These are phyloP conservation scores for Punctoribates punctum DNA, from an alignment of 2,888 invertebrate genomes.

Conservation along the genomic window DNA sequence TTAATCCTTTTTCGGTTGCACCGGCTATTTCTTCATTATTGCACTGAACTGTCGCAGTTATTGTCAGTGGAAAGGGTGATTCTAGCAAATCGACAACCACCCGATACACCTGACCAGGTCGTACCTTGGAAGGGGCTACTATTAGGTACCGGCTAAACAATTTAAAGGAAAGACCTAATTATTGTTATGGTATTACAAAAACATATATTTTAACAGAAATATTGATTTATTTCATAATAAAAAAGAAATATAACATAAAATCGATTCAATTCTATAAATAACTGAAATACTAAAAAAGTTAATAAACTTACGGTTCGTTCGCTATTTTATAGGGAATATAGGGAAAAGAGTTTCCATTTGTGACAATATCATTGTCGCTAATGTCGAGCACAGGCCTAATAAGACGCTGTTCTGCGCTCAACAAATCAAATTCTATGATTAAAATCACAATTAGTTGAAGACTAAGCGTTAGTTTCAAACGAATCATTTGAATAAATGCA, in stretches of 20 bases:
- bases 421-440: background rate
- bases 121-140: constrained; percentile 81
- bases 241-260: background rate
- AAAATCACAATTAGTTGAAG: background rate
- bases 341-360: background rate
- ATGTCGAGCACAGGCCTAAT: background rate
- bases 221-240: background rate
- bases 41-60: constrained; percentile 79
- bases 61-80: constrained; percentile 72
- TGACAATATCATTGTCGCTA: background rate
- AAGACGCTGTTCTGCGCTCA: background rate
- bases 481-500: constrained; percentile 23
- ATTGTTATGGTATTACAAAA: background rate
- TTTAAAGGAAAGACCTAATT: background rate
- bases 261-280: background rate
- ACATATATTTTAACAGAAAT: background rate
- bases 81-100: constrained; percentile 78
- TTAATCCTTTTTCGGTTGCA: constrained; percentile 68
- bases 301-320: constrained; percentile 25
- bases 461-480: background rate
- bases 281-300: background rate
- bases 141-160: constrained; percentile 76
- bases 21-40: constrained; percentile 83
- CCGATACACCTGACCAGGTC: constrained; percentile 85
- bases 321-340: constrained; percentile 11